Conservation (phyloP, 2,113 vertebrate genomes). For the Climacteris rufus region DNA sequence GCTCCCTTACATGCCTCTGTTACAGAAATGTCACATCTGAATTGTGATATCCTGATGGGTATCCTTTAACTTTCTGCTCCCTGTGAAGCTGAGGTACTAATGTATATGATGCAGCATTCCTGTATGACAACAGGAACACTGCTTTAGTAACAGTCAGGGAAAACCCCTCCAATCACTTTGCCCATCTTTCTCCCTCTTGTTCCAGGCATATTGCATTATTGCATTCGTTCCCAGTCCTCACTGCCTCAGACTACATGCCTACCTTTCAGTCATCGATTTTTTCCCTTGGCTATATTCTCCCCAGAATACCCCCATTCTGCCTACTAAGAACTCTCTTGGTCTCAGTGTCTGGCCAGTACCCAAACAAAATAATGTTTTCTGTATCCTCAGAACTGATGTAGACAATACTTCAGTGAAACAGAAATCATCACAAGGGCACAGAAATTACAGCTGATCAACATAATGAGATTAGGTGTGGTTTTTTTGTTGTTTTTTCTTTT, state of each 20-base stretch:
- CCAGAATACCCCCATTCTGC: neutral
- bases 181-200: neutral
- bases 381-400: neutral
- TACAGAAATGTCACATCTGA: neutral
- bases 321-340: neutral
- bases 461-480: fast-evolving
- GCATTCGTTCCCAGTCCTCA: neutral
- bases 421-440: neutral
- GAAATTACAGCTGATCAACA: neutral
- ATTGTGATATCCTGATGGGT: neutral
- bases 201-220: neutral
- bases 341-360: neutral
- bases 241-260: neutral
- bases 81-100: neutral
- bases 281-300: neutral
- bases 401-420: neutral
- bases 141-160: neutral
- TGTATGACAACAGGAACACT: neutral
- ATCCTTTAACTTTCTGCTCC: neutral
- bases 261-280: neutral
- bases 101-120: neutral
- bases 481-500: no score
- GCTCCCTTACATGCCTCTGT: neutral
- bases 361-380: neutral
- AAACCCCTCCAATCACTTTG: neutral